Evolutionary conservation across 1,140 invertebrate species (phyloP).

Genomic region (Anastrepha obliqua): DNA sequence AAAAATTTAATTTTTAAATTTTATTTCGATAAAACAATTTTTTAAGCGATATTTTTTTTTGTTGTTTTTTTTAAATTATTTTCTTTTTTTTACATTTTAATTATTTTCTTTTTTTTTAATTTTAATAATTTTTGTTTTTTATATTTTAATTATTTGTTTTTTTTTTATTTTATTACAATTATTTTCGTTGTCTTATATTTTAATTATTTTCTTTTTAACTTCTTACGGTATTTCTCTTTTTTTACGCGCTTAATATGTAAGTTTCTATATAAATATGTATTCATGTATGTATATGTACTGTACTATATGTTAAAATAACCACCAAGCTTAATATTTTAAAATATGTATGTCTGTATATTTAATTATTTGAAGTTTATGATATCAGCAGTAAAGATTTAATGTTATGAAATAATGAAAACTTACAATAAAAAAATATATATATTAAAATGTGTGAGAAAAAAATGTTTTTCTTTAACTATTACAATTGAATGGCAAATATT

Average conservation of each 20-base stretch:
- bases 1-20: neutral
- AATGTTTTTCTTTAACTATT: neutral
- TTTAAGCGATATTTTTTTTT: neutral
- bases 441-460: neutral
- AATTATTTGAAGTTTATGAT: conserved; percentile 45
- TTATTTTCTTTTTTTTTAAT: neutral
- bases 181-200: neutral
- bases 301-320: conserved; percentile 49
- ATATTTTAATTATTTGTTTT: neutral
- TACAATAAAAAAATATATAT: conserved; percentile 9
- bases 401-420: conserved; percentile 12
- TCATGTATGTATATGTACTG: neutral
- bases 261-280: neutral
- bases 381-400: conserved; percentile 28
- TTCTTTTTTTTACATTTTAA: neutral
- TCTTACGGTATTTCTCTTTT: neutral
- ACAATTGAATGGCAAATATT: too few relatives aligned
- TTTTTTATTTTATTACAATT: neutral
- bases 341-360: conserved; percentile 46
- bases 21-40: neutral
- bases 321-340: conserved; percentile 49
- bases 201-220: too few relatives aligned
- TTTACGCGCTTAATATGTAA: conserved; percentile 5
- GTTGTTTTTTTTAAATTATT: neutral
- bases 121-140: neutral